A percentile compares a stretch with the other conserved stretches of the same genome.
phyloP scores from a whole-genome alignment of 2,797 vertebrate species.

The Parotocinclus haroldoi region DNA sequence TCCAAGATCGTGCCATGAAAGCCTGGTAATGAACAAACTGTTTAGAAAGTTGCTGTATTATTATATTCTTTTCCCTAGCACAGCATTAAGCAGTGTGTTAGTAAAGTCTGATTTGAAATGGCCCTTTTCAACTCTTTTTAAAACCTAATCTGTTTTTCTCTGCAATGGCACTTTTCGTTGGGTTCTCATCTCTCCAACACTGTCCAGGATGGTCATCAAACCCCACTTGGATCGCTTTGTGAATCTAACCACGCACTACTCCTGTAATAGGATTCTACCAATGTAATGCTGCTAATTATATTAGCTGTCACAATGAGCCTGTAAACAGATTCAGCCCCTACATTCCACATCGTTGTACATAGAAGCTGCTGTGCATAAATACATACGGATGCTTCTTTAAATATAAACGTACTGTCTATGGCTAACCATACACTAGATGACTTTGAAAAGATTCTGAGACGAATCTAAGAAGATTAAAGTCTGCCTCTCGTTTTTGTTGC shows the following conservation, averaged over 20 bases:
- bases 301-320: too few relatives aligned
- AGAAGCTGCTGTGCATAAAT: too few relatives aligned
- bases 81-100: constrained; percentile 4
- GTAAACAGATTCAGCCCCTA: too few relatives aligned
- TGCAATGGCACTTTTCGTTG: constrained; percentile 12
- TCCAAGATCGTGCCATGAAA: constrained; percentile 1
- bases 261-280: constrained; percentile 2
- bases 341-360: too few relatives aligned
- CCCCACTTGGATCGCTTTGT: constrained; percentile 18
- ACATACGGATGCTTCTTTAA: too few relatives aligned
- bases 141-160: constrained; percentile 12
- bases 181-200: constrained; percentile 21
- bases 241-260: constrained; percentile 14
- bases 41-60: constrained; percentile 6
- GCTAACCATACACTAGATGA: too few relatives aligned
- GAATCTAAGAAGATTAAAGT: too few relatives aligned
- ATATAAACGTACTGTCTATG: too few relatives aligned
- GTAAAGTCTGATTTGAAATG: constrained; percentile 4
- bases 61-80: constrained; percentile 19
- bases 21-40: constrained; percentile 20
- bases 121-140: constrained; percentile 16
- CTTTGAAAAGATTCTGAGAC: too few relatives aligned
- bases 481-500: too few relatives aligned
- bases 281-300: too few relatives aligned
- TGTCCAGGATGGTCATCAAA: constrained; percentile 20